A percentile compares a stretch with the other conserved stretches of the same genome.
Evolutionary conservation across 1,140 invertebrate genomes (phyloP).

Genomic region (Ostrea denselamellosa): DNA sequence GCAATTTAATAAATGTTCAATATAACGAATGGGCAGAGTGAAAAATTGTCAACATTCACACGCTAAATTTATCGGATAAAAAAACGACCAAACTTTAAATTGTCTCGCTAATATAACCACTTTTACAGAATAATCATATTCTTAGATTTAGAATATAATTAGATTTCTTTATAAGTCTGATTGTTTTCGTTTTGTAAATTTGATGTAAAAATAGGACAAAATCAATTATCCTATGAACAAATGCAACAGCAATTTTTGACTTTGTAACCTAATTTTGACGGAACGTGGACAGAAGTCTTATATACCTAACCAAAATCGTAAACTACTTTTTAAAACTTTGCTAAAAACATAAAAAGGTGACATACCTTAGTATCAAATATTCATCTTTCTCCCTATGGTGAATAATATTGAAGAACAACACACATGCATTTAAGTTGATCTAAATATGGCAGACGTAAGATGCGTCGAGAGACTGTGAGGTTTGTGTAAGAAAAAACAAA

Average conservation of each 20-base stretch:
- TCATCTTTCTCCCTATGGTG: conserved; percentile 19
- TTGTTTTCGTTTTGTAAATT: too few species aligned
- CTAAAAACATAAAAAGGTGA: background rate
- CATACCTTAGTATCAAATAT: conserved; percentile 33
- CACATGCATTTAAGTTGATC: background rate
- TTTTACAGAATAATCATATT: too few species aligned
- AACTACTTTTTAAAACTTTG: conserved; percentile 1
- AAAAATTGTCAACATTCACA: too few species aligned
- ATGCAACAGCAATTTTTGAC: background rate
- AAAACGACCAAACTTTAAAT: too few species aligned
- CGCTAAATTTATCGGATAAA: too few species aligned
- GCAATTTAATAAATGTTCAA: too few species aligned
- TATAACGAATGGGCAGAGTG: too few species aligned
- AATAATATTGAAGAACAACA: conserved; percentile 30
- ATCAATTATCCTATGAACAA: too few species aligned
- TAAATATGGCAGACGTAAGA: conserved; percentile 18
- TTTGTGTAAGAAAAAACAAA: conserved; percentile 27
- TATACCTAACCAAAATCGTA: background rate
- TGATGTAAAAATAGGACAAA: too few species aligned
- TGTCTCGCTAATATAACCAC: too few species aligned
- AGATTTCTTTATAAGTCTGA: too few species aligned
- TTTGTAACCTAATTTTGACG: background rate
- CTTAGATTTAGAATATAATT: too few species aligned
- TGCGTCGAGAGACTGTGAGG: background rate
- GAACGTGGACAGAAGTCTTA: background rate